A percentile compares a stretch with the other conserved stretches of the same genome.
These are phyloP conservation scores for Dendrolimus houi DNA, from an alignment of 2,888 invertebrate genomes.

Conservation along the genomic window DNA sequence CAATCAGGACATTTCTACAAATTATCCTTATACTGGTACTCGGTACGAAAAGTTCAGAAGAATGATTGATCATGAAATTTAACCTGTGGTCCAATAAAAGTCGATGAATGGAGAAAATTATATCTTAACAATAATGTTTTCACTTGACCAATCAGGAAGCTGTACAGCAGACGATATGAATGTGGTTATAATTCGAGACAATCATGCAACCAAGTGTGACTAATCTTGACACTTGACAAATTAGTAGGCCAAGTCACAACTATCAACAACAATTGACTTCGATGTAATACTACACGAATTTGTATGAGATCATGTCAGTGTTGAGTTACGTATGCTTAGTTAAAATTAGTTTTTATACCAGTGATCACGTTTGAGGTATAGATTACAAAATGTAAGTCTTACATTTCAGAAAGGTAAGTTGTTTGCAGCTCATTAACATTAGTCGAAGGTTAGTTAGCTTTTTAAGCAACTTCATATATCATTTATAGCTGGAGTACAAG, in stretches of 20 bases:
- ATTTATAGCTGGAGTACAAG: too few species aligned
- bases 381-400: neutral
- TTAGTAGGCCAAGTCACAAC: slow-evolving; percentile 42
- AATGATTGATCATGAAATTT: too few species aligned
- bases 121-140: neutral
- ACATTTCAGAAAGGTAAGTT: too few species aligned
- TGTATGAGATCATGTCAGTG: slow-evolving; percentile 27
- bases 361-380: neutral
- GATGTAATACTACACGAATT: slow-evolving; percentile 23
- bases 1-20: neutral
- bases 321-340: slow-evolving; percentile 14
- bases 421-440: too few species aligned
- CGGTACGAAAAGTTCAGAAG: too few species aligned
- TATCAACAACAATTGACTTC: slow-evolving; percentile 48
- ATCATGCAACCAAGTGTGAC: slow-evolving; percentile 28
- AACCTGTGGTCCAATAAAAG: too few species aligned
- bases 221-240: slow-evolving; percentile 21
- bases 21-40: neutral
- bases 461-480: too few species aligned
- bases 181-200: slow-evolving; percentile 23
- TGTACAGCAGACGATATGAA: neutral
- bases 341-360: slow-evolving; percentile 10
- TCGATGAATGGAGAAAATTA: too few species aligned
- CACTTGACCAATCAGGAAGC: neutral
- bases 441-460: too few species aligned